phyloP scores from a whole-genome alignment of 2,797 vertebrate genomes.

The Lateolabrax maculatus region DNA sequence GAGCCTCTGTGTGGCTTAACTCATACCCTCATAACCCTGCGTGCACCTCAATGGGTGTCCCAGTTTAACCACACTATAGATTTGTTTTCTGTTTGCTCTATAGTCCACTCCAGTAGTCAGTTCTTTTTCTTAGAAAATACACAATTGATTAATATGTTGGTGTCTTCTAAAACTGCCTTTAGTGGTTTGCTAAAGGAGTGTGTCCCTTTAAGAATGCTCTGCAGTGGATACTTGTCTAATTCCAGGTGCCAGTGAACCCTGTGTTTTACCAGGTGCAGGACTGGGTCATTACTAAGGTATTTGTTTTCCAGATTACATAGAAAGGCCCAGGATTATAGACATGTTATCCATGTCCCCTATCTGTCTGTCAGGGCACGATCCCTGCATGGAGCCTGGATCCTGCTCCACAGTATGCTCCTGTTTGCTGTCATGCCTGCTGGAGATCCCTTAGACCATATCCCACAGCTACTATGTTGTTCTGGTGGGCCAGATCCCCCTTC shows the following conservation, averaged over 20 bases:
- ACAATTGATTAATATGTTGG: slow-evolving; percentile 36
- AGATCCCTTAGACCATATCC: slow-evolving; percentile 49
- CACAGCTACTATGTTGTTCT: slow-evolving; percentile 51
- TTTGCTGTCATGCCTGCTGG: slow-evolving; percentile 49
- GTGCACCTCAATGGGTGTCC: slow-evolving; percentile 33
- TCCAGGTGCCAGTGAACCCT: slow-evolving; percentile 84
- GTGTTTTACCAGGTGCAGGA: slow-evolving; percentile 87
- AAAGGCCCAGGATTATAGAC: slow-evolving; percentile 80
- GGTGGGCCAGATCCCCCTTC: slow-evolving; percentile 16
- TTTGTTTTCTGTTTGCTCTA: slow-evolving; percentile 11
- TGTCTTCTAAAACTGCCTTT: slow-evolving; percentile 21
- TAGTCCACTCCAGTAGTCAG: background rate
- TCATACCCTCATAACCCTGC: slow-evolving; percentile 37
- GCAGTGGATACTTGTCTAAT: slow-evolving; percentile 81
- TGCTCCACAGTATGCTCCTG: slow-evolving; percentile 43
- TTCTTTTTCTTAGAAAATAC: slow-evolving; percentile 20
- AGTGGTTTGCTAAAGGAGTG: slow-evolving; percentile 38
- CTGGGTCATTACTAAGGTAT: slow-evolving; percentile 86
- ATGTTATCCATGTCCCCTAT: slow-evolving; percentile 74
- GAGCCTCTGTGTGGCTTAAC: slow-evolving; percentile 53
- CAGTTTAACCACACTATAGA: slow-evolving; percentile 15
- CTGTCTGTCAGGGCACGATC: slow-evolving; percentile 68
- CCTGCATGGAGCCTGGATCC: slow-evolving; percentile 37
- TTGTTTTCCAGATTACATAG: slow-evolving; percentile 87
- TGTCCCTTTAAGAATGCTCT: slow-evolving; percentile 81